Evolutionary conservation across 53 echinoderm and acorn worm species (phyloP).

Genomic region (Temnopleurus reevesii): DNA sequence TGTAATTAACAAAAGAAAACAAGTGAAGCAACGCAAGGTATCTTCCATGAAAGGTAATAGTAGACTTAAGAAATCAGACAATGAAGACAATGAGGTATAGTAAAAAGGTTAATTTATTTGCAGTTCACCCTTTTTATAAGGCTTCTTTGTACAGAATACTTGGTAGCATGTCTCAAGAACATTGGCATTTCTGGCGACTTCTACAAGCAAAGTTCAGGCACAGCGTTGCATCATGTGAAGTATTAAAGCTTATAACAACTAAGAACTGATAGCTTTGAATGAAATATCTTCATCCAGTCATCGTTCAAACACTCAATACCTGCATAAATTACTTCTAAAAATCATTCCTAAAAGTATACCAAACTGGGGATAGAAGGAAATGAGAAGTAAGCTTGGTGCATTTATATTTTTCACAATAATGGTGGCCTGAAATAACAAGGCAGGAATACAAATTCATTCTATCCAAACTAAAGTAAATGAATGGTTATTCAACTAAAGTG

Average conservation of each 20-base stretch:
- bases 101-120: slow-evolving; percentile 35
- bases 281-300: background rate
- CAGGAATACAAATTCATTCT: background rate
- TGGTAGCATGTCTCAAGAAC: background rate
- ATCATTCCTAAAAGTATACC: background rate
- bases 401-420: background rate
- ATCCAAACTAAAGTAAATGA: too few relatives aligned
- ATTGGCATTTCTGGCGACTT: background rate
- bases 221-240: slow-evolving; percentile 12
- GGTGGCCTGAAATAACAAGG: background rate
- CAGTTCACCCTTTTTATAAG: slow-evolving; percentile 22
- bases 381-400: background rate
- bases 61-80: background rate
- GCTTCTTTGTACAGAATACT: slow-evolving; percentile 40
- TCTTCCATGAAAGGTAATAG: too few relatives aligned
- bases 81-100: background rate
- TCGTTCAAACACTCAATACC: background rate
- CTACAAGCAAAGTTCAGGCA: slow-evolving; percentile 10
- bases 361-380: background rate
- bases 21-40: too few relatives aligned
- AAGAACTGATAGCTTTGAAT: background rate
- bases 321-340: background rate
- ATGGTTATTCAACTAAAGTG: too few relatives aligned
- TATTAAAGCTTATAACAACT: background rate
- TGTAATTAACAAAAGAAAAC: too few relatives aligned